A percentile compares a stretch with the other conserved stretches of the same genome.
These are phyloP conservation scores for Xanthorhoe designata DNA, from an alignment of 2,888 invertebrate species.

Conservation along the genomic window DNA sequence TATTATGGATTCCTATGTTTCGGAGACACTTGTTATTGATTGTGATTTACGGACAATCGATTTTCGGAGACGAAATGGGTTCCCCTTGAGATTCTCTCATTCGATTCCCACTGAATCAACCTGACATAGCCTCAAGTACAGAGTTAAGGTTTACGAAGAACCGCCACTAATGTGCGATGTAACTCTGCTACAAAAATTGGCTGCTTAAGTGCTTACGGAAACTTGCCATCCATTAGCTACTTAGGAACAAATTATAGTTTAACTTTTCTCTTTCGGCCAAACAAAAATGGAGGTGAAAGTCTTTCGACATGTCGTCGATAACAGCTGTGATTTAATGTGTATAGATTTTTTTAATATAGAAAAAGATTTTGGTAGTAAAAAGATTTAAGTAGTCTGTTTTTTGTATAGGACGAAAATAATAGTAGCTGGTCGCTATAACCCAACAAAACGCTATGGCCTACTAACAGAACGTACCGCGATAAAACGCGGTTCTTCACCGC, in stretches of 20 bases:
- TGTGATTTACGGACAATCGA: too few relatives aligned
- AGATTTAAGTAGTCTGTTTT: too few relatives aligned
- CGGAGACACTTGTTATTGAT: too few relatives aligned
- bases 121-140: slow-evolving; percentile 79
- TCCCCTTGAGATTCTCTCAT: slow-evolving; percentile 57
- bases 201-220: slow-evolving; percentile 78
- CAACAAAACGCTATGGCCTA: too few relatives aligned
- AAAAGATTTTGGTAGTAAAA: too few relatives aligned
- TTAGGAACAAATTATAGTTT: slow-evolving; percentile 78
- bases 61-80: too few relatives aligned
- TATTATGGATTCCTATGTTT: too few relatives aligned
- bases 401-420: too few relatives aligned
- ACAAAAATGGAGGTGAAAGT: slow-evolving; percentile 45
- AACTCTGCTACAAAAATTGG: slow-evolving; percentile 78
- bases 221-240: slow-evolving; percentile 82
- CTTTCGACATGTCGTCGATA: not conserved
- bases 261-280: slow-evolving; percentile 72
- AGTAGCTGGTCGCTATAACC: too few relatives aligned
- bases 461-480: too few relatives aligned
- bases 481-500: too few relatives aligned
- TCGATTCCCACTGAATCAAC: slow-evolving; percentile 72
- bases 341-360: too few relatives aligned
- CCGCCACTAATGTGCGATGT: slow-evolving; percentile 79
- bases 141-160: slow-evolving; percentile 80
- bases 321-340: not conserved